Evolutionary conservation across 1,140 invertebrate genomes (phyloP).

Genomic region (Cherax destructor): DNA sequence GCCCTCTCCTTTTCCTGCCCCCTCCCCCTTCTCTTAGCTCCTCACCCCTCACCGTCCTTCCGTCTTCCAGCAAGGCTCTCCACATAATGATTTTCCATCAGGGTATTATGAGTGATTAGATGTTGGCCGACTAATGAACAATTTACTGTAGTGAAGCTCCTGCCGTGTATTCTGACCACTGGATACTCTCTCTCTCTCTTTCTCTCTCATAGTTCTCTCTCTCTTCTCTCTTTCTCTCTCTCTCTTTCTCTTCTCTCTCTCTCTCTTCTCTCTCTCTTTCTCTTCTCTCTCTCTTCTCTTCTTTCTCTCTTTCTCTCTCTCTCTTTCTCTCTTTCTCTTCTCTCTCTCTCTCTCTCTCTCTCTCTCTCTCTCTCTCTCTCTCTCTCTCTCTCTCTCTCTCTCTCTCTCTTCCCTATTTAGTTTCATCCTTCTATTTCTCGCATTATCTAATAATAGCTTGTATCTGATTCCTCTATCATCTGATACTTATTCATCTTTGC

Average conservation of each 20-base stretch:
- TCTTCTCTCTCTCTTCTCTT: not conserved
- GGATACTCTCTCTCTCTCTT: not conserved
- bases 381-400: not conserved
- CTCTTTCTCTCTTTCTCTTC: not conserved
- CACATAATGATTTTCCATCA: conserved; percentile 69
- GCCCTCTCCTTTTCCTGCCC: not conserved
- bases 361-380: not conserved
- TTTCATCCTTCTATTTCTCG: too few species aligned
- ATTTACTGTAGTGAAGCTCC: too few species aligned
- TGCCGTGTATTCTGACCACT: not conserved
- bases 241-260: not conserved
- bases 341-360: not conserved
- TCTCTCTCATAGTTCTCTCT: not conserved
- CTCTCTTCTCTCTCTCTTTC: not conserved
- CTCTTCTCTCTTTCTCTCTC: not conserved
- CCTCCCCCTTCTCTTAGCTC: not conserved
- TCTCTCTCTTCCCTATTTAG: too few species aligned
- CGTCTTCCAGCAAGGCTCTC: conserved; percentile 18
- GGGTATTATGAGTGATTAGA: conserved; percentile 70
- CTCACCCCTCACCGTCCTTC: not conserved
- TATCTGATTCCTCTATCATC: too few species aligned
- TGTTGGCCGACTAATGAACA: conserved; percentile 66
- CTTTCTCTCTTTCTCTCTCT: not conserved
- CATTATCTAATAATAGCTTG: too few species aligned
- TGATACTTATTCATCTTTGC: too few species aligned